Conservation (phyloP, 2,888 invertebrate species). For the Linyphia triangularis region DNA sequence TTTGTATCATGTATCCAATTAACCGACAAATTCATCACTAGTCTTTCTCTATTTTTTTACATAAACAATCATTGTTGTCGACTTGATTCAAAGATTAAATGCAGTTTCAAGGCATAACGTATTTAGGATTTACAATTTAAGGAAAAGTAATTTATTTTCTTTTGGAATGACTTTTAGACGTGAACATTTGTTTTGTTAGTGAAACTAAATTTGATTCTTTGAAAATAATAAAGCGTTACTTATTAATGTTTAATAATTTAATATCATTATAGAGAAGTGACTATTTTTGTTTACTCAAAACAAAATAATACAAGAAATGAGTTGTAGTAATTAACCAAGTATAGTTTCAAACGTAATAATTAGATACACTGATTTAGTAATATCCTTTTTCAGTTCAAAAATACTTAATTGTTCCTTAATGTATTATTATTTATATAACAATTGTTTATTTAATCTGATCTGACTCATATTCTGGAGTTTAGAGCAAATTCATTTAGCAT, state of each 20-base stretch:
- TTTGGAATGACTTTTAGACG: neutral
- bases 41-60: neutral
- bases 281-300: neutral
- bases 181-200: neutral
- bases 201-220: neutral
- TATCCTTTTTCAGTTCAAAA: too few species aligned
- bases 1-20: constrained; percentile 8
- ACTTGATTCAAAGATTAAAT: neutral
- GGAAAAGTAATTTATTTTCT: neutral
- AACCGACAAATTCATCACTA: neutral
- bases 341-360: too few species aligned
- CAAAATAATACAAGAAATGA: too few species aligned
- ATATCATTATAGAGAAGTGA: neutral
- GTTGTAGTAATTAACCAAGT: too few species aligned
- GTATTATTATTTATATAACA: too few species aligned
- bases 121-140: neutral
- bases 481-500: too few species aligned
- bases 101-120: neutral
- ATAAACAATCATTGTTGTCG: neutral
- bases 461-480: too few species aligned
- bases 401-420: too few species aligned
- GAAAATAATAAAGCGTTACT: neutral
- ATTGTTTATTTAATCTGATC: too few species aligned
- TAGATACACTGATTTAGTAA: too few species aligned
- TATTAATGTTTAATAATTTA: constrained; percentile 9